Percentiles rank a stretch among this genome's conserved stretches.
Conservation (phyloP, 1,140 invertebrate genomes). For the Zaprionus gabonicus region DNA sequence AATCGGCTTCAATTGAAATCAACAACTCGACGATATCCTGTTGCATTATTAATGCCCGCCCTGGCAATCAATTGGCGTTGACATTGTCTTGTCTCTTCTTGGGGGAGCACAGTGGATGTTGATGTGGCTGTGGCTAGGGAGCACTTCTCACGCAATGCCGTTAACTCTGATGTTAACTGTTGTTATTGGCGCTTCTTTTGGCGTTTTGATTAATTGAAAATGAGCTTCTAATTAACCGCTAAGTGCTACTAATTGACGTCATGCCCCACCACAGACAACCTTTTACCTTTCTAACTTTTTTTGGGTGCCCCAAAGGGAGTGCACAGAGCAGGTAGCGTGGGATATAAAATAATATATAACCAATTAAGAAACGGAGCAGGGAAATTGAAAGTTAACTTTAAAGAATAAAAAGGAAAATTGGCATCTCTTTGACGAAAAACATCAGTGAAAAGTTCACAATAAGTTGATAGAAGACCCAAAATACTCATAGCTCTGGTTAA, state of each 20-base stretch:
- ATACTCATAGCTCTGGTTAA: neutral
- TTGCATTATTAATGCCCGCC: conserved; percentile 69
- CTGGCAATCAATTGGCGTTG: conserved; percentile 75
- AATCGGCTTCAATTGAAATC: conserved; percentile 72
- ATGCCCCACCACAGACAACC: conserved; percentile 16
- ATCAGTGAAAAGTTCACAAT: too few species aligned
- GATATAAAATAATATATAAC: neutral
- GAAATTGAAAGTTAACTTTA: neutral
- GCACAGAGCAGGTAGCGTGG: neutral
- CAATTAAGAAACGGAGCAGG: neutral
- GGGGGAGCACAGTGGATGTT: neutral
- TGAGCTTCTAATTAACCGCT: conserved; percentile 74
- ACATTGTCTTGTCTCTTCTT: conserved; percentile 42
- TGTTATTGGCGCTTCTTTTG: conserved; percentile 44
- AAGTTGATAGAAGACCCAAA: too few species aligned
- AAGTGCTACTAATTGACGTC: conserved; percentile 54
- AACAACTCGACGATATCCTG: conserved; percentile 54
- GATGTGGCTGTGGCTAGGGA: neutral
- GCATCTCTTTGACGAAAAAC: too few species aligned
- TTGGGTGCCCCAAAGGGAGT: neutral
- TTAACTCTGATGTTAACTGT: conserved; percentile 31
- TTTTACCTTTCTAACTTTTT: conserved; percentile 14
- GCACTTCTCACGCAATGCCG: conserved; percentile 48
- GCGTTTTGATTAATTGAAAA: conserved; percentile 76
- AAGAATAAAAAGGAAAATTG: neutral